These are phyloP conservation scores for Rhyacophila evoluta DNA, from an alignment of 2,888 invertebrate species.

Conservation along the genomic window DNA sequence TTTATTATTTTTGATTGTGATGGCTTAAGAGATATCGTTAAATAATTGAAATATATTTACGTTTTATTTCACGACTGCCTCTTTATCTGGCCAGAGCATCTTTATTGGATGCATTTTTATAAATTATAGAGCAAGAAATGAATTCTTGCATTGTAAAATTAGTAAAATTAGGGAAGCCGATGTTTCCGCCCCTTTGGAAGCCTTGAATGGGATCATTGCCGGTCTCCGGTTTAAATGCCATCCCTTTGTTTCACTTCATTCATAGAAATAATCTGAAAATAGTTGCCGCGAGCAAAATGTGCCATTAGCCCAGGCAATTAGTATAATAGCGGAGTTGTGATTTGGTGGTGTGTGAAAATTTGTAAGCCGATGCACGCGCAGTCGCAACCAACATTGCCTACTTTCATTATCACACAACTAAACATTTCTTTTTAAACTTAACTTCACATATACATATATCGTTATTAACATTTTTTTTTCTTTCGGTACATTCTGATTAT, in stretches of 20 bases:
- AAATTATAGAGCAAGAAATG: neutral
- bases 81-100: neutral
- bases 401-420: too few relatives aligned
- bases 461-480: too few relatives aligned
- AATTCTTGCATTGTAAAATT: conserved; percentile 30
- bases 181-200: neutral
- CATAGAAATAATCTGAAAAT: conserved; percentile 22
- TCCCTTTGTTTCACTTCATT: conserved; percentile 19
- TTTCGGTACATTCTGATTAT: too few relatives aligned
- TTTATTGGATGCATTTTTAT: neutral
- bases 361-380: neutral
- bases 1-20: too few relatives aligned
- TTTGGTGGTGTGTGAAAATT: neutral
- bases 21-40: too few relatives aligned
- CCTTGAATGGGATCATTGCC: conserved; percentile 14
- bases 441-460: too few relatives aligned
- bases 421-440: too few relatives aligned
- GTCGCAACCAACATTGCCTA: too few relatives aligned
- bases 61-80: too few relatives aligned
- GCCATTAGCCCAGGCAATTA: neutral
- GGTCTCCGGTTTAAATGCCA: neutral
- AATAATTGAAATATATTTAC: too few relatives aligned
- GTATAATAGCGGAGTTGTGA: neutral
- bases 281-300: conserved; percentile 5
- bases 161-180: conserved; percentile 1